A percentile compares a stretch with the other conserved stretches of the same genome.
Conservation (phyloP, 2,797 vertebrate genomes). For the Lithobates sylvaticus region DNA sequence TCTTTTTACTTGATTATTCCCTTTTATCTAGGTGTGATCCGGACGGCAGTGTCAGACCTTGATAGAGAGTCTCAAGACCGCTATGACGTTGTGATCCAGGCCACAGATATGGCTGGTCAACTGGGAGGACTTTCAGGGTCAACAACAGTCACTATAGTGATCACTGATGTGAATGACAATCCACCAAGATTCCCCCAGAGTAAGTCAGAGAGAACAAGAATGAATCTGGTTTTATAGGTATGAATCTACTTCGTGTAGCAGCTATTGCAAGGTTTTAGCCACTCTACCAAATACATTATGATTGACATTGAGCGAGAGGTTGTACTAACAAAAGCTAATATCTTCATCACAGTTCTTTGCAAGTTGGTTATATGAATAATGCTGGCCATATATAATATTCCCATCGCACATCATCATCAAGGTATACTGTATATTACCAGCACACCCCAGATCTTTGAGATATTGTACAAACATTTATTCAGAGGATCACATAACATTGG, state of each 20-base stretch:
- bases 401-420: no score
- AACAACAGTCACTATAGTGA: constrained; percentile 96
- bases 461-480: no score
- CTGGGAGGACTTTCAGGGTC: constrained; percentile 97
- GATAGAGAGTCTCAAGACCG: constrained; percentile 96
- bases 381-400: no score
- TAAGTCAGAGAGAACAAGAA: constrained; percentile 72
- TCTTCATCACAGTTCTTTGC: no score
- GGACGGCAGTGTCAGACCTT: constrained; percentile 93
- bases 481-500: no score
- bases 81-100: constrained; percentile 96
- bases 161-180: constrained; percentile 98
- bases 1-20: not conserved
- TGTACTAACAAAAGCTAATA: no score
- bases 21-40: constrained; percentile 85
- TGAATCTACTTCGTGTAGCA: not conserved
- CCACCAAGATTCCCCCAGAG: constrained; percentile 96
- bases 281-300: not conserved
- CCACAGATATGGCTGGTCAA: constrained; percentile 98
- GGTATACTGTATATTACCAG: no score
- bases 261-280: not conserved
- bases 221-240: not conserved
- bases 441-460: no score
- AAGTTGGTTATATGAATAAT: no score
- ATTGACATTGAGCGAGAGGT: not conserved